Percentiles rank a stretch among this genome's conserved stretches.
These are phyloP conservation scores for Trigoniulus corallinus DNA, from an alignment of 1,140 invertebrate species.

Conservation along the genomic window DNA sequence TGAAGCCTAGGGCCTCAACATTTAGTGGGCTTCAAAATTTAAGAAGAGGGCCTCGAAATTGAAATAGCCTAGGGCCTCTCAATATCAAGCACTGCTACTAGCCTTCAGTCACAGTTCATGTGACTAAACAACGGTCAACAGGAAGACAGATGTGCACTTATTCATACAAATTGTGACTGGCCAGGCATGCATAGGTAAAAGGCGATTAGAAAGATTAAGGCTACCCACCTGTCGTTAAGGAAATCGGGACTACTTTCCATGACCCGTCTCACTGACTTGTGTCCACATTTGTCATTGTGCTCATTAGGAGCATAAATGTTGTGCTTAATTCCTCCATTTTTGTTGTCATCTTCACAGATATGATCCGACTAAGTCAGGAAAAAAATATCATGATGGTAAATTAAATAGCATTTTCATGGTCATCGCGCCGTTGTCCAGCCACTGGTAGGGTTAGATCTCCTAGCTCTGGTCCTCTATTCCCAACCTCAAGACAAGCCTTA, in stretches of 20 bases:
- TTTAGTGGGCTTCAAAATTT: too few relatives aligned
- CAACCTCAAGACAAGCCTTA: too few relatives aligned
- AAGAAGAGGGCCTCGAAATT: too few relatives aligned
- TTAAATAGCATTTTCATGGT: background rate
- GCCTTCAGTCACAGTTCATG: too few relatives aligned
- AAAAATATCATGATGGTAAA: too few relatives aligned
- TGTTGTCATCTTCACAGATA: conserved; percentile 16
- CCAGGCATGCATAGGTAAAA: background rate
- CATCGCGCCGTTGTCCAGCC: too few relatives aligned
- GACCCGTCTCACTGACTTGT: conserved; percentile 17
- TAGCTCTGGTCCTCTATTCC: conserved; percentile 5
- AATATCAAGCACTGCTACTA: too few relatives aligned
- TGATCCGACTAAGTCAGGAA: conserved; percentile 9
- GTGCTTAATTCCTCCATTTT: conserved; percentile 14
- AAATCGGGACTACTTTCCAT: conserved; percentile 17
- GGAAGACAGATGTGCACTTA: too few relatives aligned
- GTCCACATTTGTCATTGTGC: conserved; percentile 22
- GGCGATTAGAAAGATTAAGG: background rate
- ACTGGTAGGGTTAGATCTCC: too few relatives aligned
- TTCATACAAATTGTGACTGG: background rate
- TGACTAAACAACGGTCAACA: too few relatives aligned
- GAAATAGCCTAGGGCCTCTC: too few relatives aligned
- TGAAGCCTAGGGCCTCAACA: too few relatives aligned
- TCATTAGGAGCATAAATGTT: conserved; percentile 22
- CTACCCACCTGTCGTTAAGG: conserved; percentile 4